These are phyloP conservation scores for Melieria omissa DNA, from an alignment of 2,888 invertebrate genomes.

Conservation along the genomic window DNA sequence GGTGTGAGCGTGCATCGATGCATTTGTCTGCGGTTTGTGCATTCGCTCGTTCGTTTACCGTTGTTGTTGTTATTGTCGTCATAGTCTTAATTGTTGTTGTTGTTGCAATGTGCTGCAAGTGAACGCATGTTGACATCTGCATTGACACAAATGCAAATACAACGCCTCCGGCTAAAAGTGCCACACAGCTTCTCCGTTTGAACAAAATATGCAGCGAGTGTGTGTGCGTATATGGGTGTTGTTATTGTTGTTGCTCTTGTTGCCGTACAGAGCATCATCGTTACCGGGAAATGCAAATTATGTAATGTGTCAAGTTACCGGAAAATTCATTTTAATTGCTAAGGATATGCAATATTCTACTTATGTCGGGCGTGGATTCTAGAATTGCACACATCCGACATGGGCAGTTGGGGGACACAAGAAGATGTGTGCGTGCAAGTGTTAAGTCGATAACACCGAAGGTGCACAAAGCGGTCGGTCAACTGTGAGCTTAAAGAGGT, in stretches of 20 bases:
- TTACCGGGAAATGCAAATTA: slow-evolving; percentile 62
- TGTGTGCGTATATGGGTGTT: not conserved
- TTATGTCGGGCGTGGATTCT: slow-evolving; percentile 19
- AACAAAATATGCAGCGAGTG: not conserved
- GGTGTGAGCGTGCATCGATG: slow-evolving; percentile 40
- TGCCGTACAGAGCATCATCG: slow-evolving; percentile 25
- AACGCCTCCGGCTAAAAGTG: slow-evolving; percentile 6
- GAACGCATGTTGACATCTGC: slow-evolving; percentile 33
- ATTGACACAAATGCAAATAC: slow-evolving; percentile 26
- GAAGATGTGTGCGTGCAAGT: not conserved
- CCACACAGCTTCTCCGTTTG: not conserved
- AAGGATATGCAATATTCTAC: slow-evolving; percentile 48
- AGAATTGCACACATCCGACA: slow-evolving; percentile 13
- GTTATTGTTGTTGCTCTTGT: slow-evolving; percentile 15
- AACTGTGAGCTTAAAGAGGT: no score
- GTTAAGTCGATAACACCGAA: slow-evolving; percentile 11
- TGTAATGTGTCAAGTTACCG: slow-evolving; percentile 65
- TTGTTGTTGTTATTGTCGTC: not conserved
- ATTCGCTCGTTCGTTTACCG: slow-evolving; percentile 35
- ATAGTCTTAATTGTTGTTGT: slow-evolving; percentile 11
- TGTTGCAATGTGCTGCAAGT: slow-evolving; percentile 21
- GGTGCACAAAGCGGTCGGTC: not conserved
- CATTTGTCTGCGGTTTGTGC: slow-evolving; percentile 50
- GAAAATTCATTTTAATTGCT: slow-evolving; percentile 66
- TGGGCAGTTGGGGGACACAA: not conserved